Base-by-base conservation (phyloP, 2,888 invertebrate species). In the Platycnemis pennipes region DNA sequence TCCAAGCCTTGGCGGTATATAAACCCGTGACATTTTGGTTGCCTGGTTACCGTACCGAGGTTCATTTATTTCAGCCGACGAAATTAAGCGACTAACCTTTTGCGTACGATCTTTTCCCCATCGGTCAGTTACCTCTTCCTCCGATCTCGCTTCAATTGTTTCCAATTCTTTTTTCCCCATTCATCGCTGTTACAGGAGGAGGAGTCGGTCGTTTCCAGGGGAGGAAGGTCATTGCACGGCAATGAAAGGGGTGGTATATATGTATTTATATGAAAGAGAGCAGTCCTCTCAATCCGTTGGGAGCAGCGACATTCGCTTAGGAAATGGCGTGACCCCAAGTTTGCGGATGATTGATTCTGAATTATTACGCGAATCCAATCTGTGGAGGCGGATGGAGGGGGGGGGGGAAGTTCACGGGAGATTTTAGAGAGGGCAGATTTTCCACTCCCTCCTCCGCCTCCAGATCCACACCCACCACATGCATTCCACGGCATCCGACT, bases 331-430 rank as follows among this genome's bases (percentile, higher is more conserved):
- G 77, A 77, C 77, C 77, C 77, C 77, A 77, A 77, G 77, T 77
- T 77, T 77, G 77, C 37, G 77, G 77, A 77, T 77, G 77, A 77
- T 77, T 77, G 77, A 77, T 77, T 77, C 77, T 77, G 77, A 77
- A 77, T 77, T 77, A 77, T 77, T 77, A 77, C 77, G 77, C 77
- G 77, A 77, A 77, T 77, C 77, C 77, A 77, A 77, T 77, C 77
- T 77, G 77, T 77, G 31, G 77, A 77, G 77, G 77, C 7, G 26
- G 26, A n/a, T 2, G n/a, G 22, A 3, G 3, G 63, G n/a, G 63
- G 13, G 69, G 69, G 22, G 69, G 69, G 8, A 31, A 31, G 69
- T 2, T 56, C 69, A 31, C 69, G 69, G 8, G 11, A 26, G 77
- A 8, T 77, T 37, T 7, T 63, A 63, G 7, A 1, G 49, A 49